A percentile compares a stretch with the other conserved stretches of the same genome.
Conservation (phyloP, 2,797 vertebrate genomes). For the Chaetophractus vellerosus region DNA sequence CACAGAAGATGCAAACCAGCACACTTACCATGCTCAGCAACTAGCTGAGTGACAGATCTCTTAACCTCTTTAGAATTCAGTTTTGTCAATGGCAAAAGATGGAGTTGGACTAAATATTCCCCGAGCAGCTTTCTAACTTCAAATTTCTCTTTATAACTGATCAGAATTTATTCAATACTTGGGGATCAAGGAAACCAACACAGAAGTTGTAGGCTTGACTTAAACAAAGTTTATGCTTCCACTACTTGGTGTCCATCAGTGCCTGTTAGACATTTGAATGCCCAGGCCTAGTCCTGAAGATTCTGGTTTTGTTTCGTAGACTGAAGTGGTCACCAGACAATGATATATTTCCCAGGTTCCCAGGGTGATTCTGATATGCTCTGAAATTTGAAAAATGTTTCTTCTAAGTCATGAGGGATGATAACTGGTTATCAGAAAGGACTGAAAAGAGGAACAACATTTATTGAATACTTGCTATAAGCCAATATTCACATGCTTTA, state of each 20-base stretch:
- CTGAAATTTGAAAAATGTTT: conserved; percentile 6
- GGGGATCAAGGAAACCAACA: neutral
- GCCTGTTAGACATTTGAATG: neutral
- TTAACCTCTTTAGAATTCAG: neutral
- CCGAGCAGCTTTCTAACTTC: neutral
- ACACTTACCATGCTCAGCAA: neutral
- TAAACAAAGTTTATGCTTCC: neutral
- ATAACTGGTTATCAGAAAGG: neutral
- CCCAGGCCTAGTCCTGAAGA: neutral
- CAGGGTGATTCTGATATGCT: neutral
- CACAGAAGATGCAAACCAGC: too few relatives aligned
- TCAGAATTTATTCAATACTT: neutral
- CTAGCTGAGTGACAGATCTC: neutral
- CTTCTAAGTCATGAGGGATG: neutral
- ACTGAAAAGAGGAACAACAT: neutral
- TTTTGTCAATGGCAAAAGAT: neutral
- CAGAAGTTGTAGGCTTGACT: neutral
- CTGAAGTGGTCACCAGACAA: neutral
- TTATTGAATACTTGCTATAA: neutral
- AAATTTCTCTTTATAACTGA: neutral
- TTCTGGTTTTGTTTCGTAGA: neutral
- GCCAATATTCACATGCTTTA: neutral
- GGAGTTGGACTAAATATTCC: neutral
- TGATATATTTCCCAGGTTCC: neutral
- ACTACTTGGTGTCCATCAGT: neutral